These are phyloP conservation scores for Ictidomys tridecemlineatus DNA, from an alignment of 2,113 vertebrate species.

Conservation along the genomic window DNA sequence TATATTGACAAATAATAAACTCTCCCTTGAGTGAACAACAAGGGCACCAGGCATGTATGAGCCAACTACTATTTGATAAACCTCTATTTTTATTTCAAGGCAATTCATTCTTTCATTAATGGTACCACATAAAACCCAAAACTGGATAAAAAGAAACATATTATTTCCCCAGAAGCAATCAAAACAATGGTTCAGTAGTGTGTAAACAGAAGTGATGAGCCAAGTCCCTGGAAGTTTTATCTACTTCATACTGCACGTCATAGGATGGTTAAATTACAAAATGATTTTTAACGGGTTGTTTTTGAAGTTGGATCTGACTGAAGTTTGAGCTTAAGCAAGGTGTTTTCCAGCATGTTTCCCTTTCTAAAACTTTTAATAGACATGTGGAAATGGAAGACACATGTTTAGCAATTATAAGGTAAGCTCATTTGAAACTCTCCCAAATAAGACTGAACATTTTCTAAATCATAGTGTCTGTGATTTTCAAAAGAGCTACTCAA, in stretches of 20 bases:
- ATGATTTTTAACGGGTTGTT: conserved; percentile 72
- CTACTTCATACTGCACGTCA: conserved; percentile 53
- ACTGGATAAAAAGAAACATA: conserved; percentile 55
- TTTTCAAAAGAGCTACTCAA: conserved; percentile 74
- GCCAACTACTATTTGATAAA: conserved; percentile 59
- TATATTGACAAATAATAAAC: neutral
- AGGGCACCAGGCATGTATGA: neutral
- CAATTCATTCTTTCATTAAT: conserved; percentile 76
- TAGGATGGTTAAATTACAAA: conserved; percentile 74
- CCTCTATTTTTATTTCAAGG: conserved; percentile 37
- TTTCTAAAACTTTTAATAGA: conserved; percentile 68
- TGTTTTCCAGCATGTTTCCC: conserved; percentile 68
- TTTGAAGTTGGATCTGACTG: conserved; percentile 46
- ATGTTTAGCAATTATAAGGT: conserved; percentile 62
- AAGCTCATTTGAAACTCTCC: conserved; percentile 63
- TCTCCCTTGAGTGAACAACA: neutral
- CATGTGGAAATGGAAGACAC: conserved; percentile 66
- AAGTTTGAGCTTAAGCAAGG: conserved; percentile 59
- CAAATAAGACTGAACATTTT: conserved; percentile 30
- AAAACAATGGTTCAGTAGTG: conserved; percentile 77
- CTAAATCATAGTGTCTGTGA: conserved; percentile 44
- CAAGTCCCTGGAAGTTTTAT: conserved; percentile 71
- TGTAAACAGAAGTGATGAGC: conserved; percentile 82
- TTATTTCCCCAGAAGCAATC: neutral
- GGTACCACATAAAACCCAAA: conserved; percentile 63